Conservation (phyloP, 2,888 invertebrate species). For the Latrodectus elegans region DNA sequence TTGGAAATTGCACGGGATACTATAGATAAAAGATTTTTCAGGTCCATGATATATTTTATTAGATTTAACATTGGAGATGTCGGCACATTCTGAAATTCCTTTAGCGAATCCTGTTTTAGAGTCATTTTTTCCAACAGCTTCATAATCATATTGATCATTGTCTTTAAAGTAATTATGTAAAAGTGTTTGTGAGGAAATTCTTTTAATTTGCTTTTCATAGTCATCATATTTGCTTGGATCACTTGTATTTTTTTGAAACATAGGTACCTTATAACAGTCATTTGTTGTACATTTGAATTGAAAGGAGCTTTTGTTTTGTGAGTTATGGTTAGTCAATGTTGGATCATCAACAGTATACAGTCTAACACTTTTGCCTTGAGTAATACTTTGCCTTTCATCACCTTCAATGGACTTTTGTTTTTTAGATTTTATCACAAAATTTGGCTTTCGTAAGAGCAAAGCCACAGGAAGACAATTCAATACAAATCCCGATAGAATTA, state of each 20-base stretch:
- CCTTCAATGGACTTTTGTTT: background rate
- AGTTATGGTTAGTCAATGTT: background rate
- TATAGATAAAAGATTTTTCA: background rate
- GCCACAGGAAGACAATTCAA: constrained; percentile 63
- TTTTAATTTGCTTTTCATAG: constrained; percentile 34
- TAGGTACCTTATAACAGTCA: background rate
- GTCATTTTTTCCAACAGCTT: too few relatives aligned
- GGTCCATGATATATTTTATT: background rate
- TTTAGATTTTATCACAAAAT: background rate
- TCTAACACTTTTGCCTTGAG: constrained; percentile 25
- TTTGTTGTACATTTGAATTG: background rate
- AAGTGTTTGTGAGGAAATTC: constrained; percentile 21
- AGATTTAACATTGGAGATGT: background rate
- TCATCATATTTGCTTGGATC: background rate
- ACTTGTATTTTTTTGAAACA: background rate
- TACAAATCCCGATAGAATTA: constrained; percentile 62
- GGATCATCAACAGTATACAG: constrained; percentile 35
- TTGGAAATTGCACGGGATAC: background rate
- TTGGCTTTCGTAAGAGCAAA: constrained; percentile 44
- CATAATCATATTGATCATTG: too few relatives aligned
- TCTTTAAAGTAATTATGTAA: constrained; percentile 24
- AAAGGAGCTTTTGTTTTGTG: background rate
- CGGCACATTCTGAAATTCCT: constrained; percentile 14
- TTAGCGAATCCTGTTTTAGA: background rate
- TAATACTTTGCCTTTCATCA: constrained; percentile 35